phyloP scores from a whole-genome alignment of 2,113 vertebrate genomes.

The Mugil cephalus region DNA sequence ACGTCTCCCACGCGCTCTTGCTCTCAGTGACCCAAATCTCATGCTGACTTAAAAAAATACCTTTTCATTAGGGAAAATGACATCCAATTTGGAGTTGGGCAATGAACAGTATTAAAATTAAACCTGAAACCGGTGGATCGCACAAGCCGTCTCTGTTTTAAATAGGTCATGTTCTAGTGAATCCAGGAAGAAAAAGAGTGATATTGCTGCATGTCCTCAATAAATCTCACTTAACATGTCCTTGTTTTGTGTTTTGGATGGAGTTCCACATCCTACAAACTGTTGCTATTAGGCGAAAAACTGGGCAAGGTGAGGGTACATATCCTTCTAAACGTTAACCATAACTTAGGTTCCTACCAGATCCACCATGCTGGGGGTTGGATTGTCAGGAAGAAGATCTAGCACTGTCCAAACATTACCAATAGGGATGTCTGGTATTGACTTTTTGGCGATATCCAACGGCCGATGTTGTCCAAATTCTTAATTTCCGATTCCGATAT shows the following conservation, averaged over 20 bases:
- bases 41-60: conserved; percentile 53
- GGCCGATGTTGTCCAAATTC: too few species aligned
- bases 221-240: conserved; percentile 6
- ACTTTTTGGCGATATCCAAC: too few species aligned
- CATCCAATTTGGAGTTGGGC: conserved; percentile 17
- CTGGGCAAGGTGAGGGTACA: too few species aligned
- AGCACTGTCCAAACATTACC: too few species aligned
- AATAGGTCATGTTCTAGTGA: conserved; percentile 22
- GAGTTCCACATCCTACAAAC: too few species aligned
- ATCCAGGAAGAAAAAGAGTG: conserved; percentile 6
- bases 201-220: conserved; percentile 1
- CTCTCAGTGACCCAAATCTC: conserved; percentile 45
- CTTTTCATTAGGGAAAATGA: conserved; percentile 52
- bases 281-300: neutral
- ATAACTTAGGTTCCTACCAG: too few species aligned
- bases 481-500: too few species aligned
- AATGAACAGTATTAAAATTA: neutral
- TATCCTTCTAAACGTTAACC: too few species aligned
- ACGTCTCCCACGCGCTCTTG: conserved; percentile 64
- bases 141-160: conserved; percentile 14
- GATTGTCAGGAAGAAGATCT: too few species aligned
- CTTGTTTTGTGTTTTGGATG: too few species aligned
- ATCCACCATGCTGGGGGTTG: too few species aligned
- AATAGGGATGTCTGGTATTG: too few species aligned
- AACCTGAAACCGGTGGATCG: neutral